These are phyloP conservation scores for Cebidichthys violaceus DNA, from an alignment of 2,113 vertebrate species.

Conservation along the genomic window DNA sequence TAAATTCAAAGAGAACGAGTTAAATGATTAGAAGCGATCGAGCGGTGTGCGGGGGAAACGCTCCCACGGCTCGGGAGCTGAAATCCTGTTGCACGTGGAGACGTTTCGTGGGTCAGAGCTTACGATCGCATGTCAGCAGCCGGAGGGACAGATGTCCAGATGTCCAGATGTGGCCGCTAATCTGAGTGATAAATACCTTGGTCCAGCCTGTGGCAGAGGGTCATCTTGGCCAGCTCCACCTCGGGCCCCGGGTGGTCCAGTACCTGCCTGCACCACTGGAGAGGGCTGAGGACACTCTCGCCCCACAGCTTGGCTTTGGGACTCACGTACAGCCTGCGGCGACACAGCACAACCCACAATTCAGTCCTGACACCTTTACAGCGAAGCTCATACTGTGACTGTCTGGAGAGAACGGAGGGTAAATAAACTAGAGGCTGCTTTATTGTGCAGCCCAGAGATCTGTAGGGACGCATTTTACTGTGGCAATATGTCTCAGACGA, in stretches of 20 bases:
- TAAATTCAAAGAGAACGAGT: conserved; percentile 18
- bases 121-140: conserved; percentile 54
- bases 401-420: neutral
- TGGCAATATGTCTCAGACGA: conserved; percentile 16
- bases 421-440: neutral
- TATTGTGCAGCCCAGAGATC: conserved; percentile 9
- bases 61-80: conserved; percentile 16
- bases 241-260: conserved; percentile 95
- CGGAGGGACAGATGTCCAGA: conserved; percentile 46
- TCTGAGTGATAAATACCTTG: conserved; percentile 88
- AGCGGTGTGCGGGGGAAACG: conserved; percentile 4
- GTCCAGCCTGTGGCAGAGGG: conserved; percentile 93
- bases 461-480: conserved; percentile 21
- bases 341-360: conserved; percentile 23
- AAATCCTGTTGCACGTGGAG: conserved; percentile 47
- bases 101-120: conserved; percentile 32
- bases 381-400: neutral
- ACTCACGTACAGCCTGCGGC: conserved; percentile 90
- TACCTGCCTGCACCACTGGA: conserved; percentile 95
- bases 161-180: conserved; percentile 55
- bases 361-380: conserved; percentile 31
- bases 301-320: conserved; percentile 85
- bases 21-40: neutral
- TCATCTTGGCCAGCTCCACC: conserved; percentile 93
- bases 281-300: conserved; percentile 86